Base-by-base conservation (phyloP, 2,113 vertebrate genomes). In the Chlamydotis undulata region DNA sequence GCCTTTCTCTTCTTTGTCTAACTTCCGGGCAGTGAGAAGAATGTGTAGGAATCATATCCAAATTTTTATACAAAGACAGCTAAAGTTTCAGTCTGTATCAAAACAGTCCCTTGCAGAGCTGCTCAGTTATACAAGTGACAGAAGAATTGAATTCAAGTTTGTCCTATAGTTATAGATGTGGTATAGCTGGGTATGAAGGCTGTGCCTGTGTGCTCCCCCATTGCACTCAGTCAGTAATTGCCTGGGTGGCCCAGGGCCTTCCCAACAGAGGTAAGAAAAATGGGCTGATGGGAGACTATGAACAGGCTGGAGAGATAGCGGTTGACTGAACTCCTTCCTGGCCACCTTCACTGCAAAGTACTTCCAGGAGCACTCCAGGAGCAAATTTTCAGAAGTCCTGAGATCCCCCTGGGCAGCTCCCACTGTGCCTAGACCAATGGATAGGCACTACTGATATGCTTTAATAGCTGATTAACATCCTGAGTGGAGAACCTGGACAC, bases 21-120 rank as follows among this genome's bases (percentile, higher is more conserved):
- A 94, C 63, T 93, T 75, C 47, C 83, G 45, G 67, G 43, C 59
- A 90, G 37, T 25, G 43, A 93, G 47, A 91, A 95, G 76, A 96
- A 92, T 88, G 29, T 63, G 63, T 76, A 94, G 69, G 43, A 96
- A 37, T 31, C 65, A 63, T 83, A 76, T 92, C 85, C 60, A 70
- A 90, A 83, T 92, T 90, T 86, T 70, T 77, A 78, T 43, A 95
- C 68, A 93, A 91, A 93, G 79, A 74, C 43, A 64, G 52, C 43
- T 78, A 55, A 79, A 94, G 92, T 95, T 81, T 56, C 80, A 81
- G 45, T 18, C 73, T 86, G 17, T 94, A 89, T 87, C 89, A 82
- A 94, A 96, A 94, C 49, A 68, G 65, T n/a, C 65, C 69, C 91
- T 89, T 87, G 64, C 89, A 91, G 80, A 89, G 80, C 50, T 80